Percentiles rank a stretch among this genome's conserved stretches.
Evolutionary conservation across 2,888 invertebrate genomes (phyloP).

Genomic region (Sinelater perroti): DNA sequence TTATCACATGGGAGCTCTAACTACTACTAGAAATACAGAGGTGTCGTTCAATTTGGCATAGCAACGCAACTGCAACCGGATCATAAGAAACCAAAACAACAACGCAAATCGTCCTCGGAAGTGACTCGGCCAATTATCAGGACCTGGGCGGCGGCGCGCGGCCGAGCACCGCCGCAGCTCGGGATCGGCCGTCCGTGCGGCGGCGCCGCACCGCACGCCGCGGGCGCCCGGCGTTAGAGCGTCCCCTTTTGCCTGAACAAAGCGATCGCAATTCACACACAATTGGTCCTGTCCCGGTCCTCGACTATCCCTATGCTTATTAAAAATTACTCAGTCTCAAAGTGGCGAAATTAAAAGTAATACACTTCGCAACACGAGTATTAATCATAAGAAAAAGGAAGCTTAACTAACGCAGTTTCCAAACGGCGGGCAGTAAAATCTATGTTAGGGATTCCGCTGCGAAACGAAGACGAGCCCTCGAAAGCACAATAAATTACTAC

Average conservation of each 20-base stretch:
- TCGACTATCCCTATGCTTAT: conserved; percentile 49
- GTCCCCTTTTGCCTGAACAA: conserved; percentile 37
- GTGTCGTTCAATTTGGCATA: conserved; percentile 30
- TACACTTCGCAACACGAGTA: conserved; percentile 57
- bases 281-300: conserved; percentile 53
- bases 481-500: conserved; percentile 22
- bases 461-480: conserved; percentile 3
- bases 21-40: conserved; percentile 42
- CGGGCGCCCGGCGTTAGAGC: conserved; percentile 38
- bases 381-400: conserved; percentile 51
- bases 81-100: no score
- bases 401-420: conserved; percentile 44
- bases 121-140: background rate
- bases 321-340: conserved; percentile 62
- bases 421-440: conserved; percentile 33
- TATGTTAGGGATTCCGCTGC: conserved; percentile 12
- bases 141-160: background rate
- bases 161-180: background rate
- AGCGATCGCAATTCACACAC: conserved; percentile 32
- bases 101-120: background rate
- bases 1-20: conserved; percentile 57
- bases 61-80: conserved; percentile 16
- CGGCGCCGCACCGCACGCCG: background rate
- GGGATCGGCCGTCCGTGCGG: background rate
- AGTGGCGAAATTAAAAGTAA: conserved; percentile 58